Conservation (phyloP, 2,888 invertebrate species). For the Zeuzera pyrina region DNA sequence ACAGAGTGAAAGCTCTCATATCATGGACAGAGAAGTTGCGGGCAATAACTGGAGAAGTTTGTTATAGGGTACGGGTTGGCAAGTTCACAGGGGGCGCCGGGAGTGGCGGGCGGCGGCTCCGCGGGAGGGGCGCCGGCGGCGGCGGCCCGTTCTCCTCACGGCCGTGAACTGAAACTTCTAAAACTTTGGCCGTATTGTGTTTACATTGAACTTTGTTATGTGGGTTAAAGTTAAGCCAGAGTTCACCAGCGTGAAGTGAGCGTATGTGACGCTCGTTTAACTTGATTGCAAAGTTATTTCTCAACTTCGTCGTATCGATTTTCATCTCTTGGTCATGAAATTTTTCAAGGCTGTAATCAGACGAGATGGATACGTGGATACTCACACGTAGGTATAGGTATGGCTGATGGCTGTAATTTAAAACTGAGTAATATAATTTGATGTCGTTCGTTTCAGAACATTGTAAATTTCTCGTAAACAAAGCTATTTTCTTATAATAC, state of each 20-base stretch:
- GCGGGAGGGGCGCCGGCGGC: constrained; percentile 26
- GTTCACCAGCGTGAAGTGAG: constrained; percentile 53
- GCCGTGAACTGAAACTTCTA: constrained; percentile 69
- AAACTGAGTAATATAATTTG: too few species aligned
- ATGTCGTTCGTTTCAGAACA: too few species aligned
- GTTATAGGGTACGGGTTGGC: constrained; percentile 7
- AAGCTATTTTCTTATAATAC: too few species aligned
- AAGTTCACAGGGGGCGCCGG: constrained; percentile 16
- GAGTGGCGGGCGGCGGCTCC: constrained; percentile 14
- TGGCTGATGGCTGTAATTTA: too few species aligned
- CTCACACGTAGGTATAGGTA: too few species aligned
- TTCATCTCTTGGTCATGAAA: constrained; percentile 65
- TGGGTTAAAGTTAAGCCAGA: constrained; percentile 73
- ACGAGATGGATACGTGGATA: too few species aligned
- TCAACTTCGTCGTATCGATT: constrained; percentile 67
- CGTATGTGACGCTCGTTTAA: constrained; percentile 51
- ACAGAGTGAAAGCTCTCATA: too few species aligned
- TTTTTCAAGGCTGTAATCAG: constrained; percentile 66
- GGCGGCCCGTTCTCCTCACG: constrained; percentile 21
- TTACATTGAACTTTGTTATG: constrained; percentile 74
- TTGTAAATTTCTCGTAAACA: too few species aligned
- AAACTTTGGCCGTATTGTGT: constrained; percentile 71
- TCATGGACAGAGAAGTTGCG: too few species aligned
- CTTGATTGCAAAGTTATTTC: constrained; percentile 65
- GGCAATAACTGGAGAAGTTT: constrained; percentile 14